Percentiles rank a stretch among this genome's conserved stretches.
Conservation (phyloP, 2,113 vertebrate genomes). For the Saimiri boliviensis region DNA sequence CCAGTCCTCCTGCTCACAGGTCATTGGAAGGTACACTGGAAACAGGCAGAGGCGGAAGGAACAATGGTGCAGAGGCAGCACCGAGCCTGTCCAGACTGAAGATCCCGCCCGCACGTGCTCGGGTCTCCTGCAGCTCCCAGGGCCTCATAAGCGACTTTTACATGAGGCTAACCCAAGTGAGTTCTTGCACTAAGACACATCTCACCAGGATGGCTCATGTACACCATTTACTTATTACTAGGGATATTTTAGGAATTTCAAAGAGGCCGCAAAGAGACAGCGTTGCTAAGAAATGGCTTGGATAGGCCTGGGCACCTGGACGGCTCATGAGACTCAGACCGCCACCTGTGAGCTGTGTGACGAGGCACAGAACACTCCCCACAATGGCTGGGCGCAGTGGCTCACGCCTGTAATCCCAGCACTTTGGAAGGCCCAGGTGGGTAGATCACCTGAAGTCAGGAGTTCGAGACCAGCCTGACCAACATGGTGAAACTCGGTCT, state of each 20-base stretch:
- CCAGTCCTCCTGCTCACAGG: fast-evolving
- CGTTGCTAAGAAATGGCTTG: not conserved
- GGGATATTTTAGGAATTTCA: not conserved
- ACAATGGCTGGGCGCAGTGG: too few relatives aligned
- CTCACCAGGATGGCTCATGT: not conserved
- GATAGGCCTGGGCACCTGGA: fast-evolving
- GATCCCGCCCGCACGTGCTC: not conserved
- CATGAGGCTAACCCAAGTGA: fast-evolving
- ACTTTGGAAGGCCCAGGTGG: too few relatives aligned
- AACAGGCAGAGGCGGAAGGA: too few relatives aligned
- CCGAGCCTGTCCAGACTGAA: too few relatives aligned
- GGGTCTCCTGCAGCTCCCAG: not conserved
- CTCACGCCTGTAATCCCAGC: too few relatives aligned
- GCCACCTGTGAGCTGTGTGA: too few relatives aligned
- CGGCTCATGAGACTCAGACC: fast-evolving
- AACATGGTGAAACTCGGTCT: too few relatives aligned
- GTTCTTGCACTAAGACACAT: too few relatives aligned
- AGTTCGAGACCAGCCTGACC: too few relatives aligned
- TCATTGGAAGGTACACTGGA: not conserved
- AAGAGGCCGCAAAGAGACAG: fast-evolving
- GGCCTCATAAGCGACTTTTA: not conserved
- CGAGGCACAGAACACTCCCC: not conserved
- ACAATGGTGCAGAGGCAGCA: not conserved
- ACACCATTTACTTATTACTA: too few relatives aligned
- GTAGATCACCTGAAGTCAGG: too few relatives aligned